A percentile compares a stretch with the other conserved stretches of the same genome.
Conservation (phyloP, 2,113 vertebrate genomes). For the Platycercus adscitus region DNA sequence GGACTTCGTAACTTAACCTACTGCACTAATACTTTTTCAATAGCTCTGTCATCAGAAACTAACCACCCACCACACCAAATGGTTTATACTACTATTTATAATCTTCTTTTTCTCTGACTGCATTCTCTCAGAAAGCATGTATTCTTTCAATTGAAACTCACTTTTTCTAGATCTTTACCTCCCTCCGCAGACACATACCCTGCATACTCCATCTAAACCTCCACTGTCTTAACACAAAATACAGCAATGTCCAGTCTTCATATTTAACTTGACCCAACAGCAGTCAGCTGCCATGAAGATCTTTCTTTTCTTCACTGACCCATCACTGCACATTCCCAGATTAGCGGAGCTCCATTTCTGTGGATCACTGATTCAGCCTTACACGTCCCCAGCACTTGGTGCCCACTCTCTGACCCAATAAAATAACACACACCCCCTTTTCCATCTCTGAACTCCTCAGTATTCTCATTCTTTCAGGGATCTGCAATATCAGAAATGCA, state of each 20-base stretch:
- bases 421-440: neutral
- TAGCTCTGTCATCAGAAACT: constrained; percentile 11
- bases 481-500: constrained; percentile 36
- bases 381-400: constrained; percentile 38
- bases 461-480: constrained; percentile 13
- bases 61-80: constrained; percentile 18
- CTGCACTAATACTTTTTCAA: constrained; percentile 16
- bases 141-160: neutral
- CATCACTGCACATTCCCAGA: constrained; percentile 43
- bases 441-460: constrained; percentile 33
- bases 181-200: neutral
- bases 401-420: constrained; percentile 36
- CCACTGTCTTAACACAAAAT: neutral
- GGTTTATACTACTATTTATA: neutral
- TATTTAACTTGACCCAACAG: constrained; percentile 19
- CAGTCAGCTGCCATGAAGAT: constrained; percentile 43
- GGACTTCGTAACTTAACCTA: constrained; percentile 36
- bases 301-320: constrained; percentile 47
- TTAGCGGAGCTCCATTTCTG: constrained; percentile 24
- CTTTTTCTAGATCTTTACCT: constrained; percentile 22
- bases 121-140: neutral
- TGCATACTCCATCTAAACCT: constrained; percentile 14
- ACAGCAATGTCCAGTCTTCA: neutral
- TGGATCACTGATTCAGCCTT: constrained; percentile 43
- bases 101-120: neutral